Percentiles rank a stretch among this genome's conserved stretches.
These are phyloP conservation scores for Anneissia japonica DNA, from an alignment of 35 echinoderm and acorn worm species.

Conservation along the genomic window DNA sequence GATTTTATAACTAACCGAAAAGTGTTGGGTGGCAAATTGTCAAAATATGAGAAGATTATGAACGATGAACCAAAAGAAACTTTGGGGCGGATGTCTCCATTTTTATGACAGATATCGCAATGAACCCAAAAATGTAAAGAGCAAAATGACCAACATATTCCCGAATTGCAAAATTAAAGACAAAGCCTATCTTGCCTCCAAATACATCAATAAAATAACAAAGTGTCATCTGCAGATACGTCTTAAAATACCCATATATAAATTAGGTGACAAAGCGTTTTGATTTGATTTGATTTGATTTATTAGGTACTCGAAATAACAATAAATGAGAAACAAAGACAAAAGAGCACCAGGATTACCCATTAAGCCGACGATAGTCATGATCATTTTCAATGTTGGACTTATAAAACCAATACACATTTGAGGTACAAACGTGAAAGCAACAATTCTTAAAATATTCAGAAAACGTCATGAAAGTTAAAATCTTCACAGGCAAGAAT, in stretches of 20 bases:
- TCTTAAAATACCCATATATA: conserved; percentile 25
- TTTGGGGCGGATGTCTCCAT: conserved; percentile 11
- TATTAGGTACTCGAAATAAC: too few species aligned
- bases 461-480: too few species aligned
- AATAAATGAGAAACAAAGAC: too few species aligned
- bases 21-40: not conserved
- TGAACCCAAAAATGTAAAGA: not conserved
- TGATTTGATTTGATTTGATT: too few species aligned
- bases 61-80: conserved; percentile 26
- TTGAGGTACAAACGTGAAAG: too few species aligned
- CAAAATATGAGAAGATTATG: conserved; percentile 10
- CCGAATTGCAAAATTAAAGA: conserved; percentile 16
- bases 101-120: conserved; percentile 6
- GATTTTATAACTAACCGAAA: conserved; percentile 7
- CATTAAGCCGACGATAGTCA: too few species aligned
- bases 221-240: not conserved
- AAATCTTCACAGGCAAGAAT: too few species aligned
- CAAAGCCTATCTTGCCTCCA: not conserved
- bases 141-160: not conserved
- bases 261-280: not conserved
- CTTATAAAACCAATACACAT: too few species aligned
- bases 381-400: too few species aligned
- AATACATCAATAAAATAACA: not conserved
- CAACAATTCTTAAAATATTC: too few species aligned
- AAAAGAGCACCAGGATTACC: too few species aligned